Evolutionary conservation across 2,113 vertebrate species (phyloP).

Genomic region (Urocynchramus pylzowi): DNA sequence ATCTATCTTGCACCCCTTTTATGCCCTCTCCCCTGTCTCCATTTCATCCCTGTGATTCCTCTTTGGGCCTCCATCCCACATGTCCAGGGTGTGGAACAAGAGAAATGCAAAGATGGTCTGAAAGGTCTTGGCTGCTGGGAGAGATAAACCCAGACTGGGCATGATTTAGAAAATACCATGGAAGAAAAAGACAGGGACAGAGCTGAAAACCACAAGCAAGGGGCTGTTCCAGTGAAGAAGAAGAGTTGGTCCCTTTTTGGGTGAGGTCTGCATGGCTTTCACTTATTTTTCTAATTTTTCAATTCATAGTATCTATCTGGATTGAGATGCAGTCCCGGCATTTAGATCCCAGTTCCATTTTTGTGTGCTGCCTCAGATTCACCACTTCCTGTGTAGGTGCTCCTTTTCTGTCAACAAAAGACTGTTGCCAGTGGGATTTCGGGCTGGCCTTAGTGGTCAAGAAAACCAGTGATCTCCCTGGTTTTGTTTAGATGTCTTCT

Average conservation of each 20-base stretch:
- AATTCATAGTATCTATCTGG: neutral
- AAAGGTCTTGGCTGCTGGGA: neutral
- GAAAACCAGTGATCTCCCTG: neutral
- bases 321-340: neutral
- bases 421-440: neutral
- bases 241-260: neutral
- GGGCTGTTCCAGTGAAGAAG: neutral
- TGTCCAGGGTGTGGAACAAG: rapidly evolving
- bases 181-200: neutral
- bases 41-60: neutral
- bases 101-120: neutral
- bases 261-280: neutral
- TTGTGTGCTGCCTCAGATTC: neutral
- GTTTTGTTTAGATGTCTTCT: neutral
- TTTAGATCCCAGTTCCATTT: neutral
- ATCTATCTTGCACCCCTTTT: neutral
- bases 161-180: rapidly evolving
- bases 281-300: neutral
- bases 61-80: neutral
- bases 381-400: neutral
- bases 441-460: neutral
- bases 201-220: neutral
- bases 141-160: neutral
- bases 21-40: neutral
- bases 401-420: neutral